Percentiles rank a stretch among this genome's conserved stretches.
Conservation (phyloP, 2,113 vertebrate genomes). For the Indri indri region DNA sequence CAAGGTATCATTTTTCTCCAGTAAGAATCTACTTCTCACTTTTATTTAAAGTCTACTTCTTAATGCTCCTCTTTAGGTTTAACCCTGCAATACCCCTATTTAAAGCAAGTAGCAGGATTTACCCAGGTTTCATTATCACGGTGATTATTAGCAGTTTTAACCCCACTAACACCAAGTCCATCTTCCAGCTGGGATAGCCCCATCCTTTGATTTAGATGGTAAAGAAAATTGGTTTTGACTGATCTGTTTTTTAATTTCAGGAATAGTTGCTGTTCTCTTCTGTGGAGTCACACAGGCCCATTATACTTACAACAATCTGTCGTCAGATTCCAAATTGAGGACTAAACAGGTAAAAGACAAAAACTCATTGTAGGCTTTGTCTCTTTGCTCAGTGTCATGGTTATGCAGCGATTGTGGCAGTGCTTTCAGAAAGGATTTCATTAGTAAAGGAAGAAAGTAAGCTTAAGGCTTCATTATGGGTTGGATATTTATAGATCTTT, state of each 20-base stretch:
- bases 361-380: neutral
- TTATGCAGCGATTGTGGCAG: neutral
- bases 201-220: neutral
- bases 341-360: constrained; percentile 88
- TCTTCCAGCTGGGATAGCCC: neutral
- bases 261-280: constrained; percentile 92
- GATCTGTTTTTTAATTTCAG: constrained; percentile 81
- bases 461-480: constrained; percentile 56
- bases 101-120: neutral
- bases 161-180: neutral
- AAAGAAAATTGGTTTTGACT: constrained; percentile 44
- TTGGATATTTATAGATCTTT: constrained; percentile 61
- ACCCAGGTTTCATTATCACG: neutral
- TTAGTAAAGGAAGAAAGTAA: constrained; percentile 53
- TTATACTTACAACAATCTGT: constrained; percentile 91
- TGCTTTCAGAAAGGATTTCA: constrained; percentile 45
- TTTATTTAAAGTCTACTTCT: neutral
- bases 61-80: neutral
- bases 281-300: constrained; percentile 91
- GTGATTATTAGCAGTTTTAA: neutral
- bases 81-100: neutral
- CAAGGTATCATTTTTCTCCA: neutral
- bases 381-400: neutral
- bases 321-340: constrained; percentile 86
- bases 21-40: neutral